phyloP scores from a whole-genome alignment of 2,113 vertebrate genomes.

The Hyperopisus bebe region DNA sequence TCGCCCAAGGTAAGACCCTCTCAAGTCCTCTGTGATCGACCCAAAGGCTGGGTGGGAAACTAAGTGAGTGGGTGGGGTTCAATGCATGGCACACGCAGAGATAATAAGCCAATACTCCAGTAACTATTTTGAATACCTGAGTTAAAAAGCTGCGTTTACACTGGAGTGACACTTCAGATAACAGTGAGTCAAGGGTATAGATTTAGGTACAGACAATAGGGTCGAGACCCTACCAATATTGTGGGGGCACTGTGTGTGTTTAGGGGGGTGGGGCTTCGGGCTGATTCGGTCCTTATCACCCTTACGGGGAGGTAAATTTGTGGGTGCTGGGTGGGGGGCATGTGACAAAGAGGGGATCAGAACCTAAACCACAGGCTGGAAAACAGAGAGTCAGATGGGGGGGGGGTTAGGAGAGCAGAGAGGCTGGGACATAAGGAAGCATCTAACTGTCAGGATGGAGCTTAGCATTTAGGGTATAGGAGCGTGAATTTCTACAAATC shows the following conservation, averaged over 20 bases:
- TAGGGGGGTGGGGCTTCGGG: neutral
- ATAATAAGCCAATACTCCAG: neutral
- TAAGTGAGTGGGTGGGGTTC: neutral
- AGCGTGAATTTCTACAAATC: neutral
- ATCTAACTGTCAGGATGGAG: neutral
- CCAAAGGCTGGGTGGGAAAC: neutral
- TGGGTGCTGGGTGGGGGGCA: neutral
- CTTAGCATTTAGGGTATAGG: neutral
- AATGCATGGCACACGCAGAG: neutral
- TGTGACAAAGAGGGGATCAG: neutral
- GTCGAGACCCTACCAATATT: neutral
- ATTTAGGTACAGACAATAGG: neutral
- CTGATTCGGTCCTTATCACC: too few species aligned
- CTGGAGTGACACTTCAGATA: neutral
- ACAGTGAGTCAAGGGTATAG: neutral
- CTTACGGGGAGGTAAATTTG: too few species aligned
- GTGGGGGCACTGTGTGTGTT: neutral
- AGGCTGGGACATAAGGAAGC: neutral
- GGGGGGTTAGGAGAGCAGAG: neutral
- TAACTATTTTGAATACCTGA: neutral
- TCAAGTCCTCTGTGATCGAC: neutral
- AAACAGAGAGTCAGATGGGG: neutral
- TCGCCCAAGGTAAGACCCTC: constrained; percentile 50
- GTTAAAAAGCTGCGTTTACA: neutral
- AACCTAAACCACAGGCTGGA: neutral